phyloP scores from a whole-genome alignment of 2,888 invertebrate genomes.

The Tenthredo mesomela region DNA sequence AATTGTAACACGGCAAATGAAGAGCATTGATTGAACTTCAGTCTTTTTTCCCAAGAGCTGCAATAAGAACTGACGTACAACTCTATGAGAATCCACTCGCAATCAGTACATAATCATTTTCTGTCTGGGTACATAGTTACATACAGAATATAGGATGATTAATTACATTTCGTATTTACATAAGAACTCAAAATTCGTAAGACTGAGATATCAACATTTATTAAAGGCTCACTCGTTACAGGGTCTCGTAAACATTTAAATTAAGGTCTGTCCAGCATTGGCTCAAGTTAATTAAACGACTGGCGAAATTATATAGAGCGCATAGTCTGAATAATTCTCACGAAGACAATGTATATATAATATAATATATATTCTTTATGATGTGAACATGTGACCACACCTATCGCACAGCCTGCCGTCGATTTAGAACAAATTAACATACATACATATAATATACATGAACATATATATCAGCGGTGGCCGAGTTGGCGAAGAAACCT shows the following conservation, averaged over 20 bases:
- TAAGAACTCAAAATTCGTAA: background rate
- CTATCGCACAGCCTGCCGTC: background rate
- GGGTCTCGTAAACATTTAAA: background rate
- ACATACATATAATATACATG: background rate
- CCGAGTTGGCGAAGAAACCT: background rate
- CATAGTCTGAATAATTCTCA: background rate
- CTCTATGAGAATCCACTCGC: background rate
- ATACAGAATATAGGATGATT: background rate
- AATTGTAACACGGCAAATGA: background rate
- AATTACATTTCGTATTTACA: background rate
- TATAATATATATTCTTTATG: too few relatives aligned
- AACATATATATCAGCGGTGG: background rate
- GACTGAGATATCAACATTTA: background rate
- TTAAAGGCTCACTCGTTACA: background rate
- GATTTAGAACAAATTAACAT: background rate
- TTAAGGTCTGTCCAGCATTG: background rate
- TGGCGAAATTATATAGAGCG: background rate
- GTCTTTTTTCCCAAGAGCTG: background rate
- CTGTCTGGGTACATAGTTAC: background rate
- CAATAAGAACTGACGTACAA: background rate
- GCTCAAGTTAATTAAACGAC: slow-evolving; percentile 14
- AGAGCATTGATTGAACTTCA: background rate
- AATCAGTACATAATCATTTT: background rate
- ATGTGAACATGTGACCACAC: background rate
- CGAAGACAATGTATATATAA: background rate